Evolutionary conservation across 2,888 invertebrate genomes (phyloP), one percentile per base, ranked within the genome.

Genomic region (Diaphora mendica): DNA sequence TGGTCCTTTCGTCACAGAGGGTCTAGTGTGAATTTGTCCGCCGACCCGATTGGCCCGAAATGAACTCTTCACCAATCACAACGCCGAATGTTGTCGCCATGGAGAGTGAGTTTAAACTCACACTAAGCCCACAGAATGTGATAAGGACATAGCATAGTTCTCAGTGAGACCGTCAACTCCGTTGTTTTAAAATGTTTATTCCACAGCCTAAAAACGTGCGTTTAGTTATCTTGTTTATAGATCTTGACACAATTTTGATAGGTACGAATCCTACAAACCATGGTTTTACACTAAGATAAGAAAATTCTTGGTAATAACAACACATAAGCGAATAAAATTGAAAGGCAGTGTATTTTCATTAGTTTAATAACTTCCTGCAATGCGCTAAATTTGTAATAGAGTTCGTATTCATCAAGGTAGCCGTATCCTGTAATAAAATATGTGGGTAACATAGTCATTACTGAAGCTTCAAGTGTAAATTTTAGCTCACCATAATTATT

Each of bases 191-290:
- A 23, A 48, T 35, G 26, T 67, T 30, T 64, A 62, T 64, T 64
- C n/a, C 30, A 23, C 64, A 55, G n/a, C 23, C 68, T 51, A 42
- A 73, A 3, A 68, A 74, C 64, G 51, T 70, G 68, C 42, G 64
- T 64, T 33, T 77, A 85, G 88, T 92, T 93, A 94, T 91, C 88
- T 83, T 94, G 91, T 93, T 92, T 93, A 91, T 84, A 90, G 92
- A 93, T 91, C 93, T 94, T 94, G 94, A 93, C 93, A 93, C 89
- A 86, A 90, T 93, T 93, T 91, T 90, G 91, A 91, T 92, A 20
- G 20, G 48, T 48, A 93, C 81, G 81, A 85, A 82, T 82, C 90
- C 88, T 86, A 89, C 88, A 89, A 88, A 86, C 89, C 87, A 89
- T 77, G 64, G 74, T 76, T 76, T 80, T 79, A 64, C 69, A 75